These are phyloP conservation scores for Oryzias curvinotus DNA, from an alignment of 2,113 vertebrate species.

Conservation along the genomic window DNA sequence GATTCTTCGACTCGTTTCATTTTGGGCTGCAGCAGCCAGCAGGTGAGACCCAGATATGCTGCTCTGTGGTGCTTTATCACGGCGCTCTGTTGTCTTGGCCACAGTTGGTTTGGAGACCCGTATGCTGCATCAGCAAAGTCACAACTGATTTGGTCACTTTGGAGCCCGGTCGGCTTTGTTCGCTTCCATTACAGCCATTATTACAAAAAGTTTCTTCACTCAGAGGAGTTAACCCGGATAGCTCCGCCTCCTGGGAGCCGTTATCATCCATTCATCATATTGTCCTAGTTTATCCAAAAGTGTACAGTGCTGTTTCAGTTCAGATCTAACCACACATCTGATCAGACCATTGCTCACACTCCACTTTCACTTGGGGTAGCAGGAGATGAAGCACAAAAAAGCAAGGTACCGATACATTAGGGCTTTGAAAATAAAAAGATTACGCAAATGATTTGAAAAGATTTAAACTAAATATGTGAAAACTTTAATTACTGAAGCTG, in stretches of 20 bases:
- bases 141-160: slow-evolving; percentile 72
- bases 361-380: slow-evolving; percentile 29
- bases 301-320: slow-evolving; percentile 62
- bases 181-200: slow-evolving; percentile 61
- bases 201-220: slow-evolving; percentile 71
- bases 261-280: slow-evolving; percentile 79
- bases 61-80: slow-evolving; percentile 71
- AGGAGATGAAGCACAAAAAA: slow-evolving; percentile 39
- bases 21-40: slow-evolving; percentile 35
- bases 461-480: slow-evolving; percentile 14
- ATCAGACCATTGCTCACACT: slow-evolving; percentile 54
- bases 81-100: slow-evolving; percentile 68
- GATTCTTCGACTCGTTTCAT: slow-evolving; percentile 21
- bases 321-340: slow-evolving; percentile 59
- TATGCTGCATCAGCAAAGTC: slow-evolving; percentile 73
- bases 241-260: slow-evolving; percentile 65
- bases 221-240: slow-evolving; percentile 74
- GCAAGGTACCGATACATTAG: slow-evolving; percentile 23
- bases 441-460: slow-evolving; percentile 8
- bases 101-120: slow-evolving; percentile 68
- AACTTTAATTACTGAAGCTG: slow-evolving; percentile 27
- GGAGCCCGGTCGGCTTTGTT: slow-evolving; percentile 60
- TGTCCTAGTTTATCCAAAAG: slow-evolving; percentile 77
- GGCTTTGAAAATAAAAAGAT: slow-evolving; percentile 2
- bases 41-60: slow-evolving; percentile 74